A percentile compares a stretch with the other conserved stretches of the same genome.
These are phyloP conservation scores for Drosophila pseudotalamancana DNA, from an alignment of 2,888 invertebrate species.

Conservation along the genomic window DNA sequence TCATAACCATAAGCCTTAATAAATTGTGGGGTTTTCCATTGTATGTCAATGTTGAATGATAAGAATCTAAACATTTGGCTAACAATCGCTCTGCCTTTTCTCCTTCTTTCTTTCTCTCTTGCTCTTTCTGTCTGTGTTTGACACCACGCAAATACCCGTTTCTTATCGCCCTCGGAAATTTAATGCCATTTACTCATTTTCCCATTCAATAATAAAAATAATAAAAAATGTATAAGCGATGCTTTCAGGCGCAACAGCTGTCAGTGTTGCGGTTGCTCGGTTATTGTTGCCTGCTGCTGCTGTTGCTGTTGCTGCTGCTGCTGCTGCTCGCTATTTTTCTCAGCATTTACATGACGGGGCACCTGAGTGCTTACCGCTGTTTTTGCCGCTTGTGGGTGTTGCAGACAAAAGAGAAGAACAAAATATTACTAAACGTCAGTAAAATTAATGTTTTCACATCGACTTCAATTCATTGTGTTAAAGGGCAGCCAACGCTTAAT, in stretches of 20 bases:
- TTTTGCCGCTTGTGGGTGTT: slow-evolving; percentile 13
- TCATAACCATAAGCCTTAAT: slow-evolving; percentile 11
- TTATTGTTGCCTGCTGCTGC: slow-evolving; percentile 11
- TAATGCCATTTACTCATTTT: slow-evolving; percentile 39
- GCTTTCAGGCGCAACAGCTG: slow-evolving; percentile 58
- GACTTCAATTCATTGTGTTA: slow-evolving; percentile 36
- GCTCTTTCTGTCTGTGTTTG: background rate
- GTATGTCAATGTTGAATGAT: slow-evolving; percentile 29
- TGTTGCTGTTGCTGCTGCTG: background rate
- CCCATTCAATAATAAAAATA: slow-evolving; percentile 28
- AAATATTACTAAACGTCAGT: slow-evolving; percentile 41
- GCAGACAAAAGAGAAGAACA: background rate
- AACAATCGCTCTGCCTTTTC: slow-evolving; percentile 5
- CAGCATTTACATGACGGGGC: slow-evolving; percentile 34
- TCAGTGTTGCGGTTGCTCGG: slow-evolving; percentile 36
- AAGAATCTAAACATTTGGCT: slow-evolving; percentile 32
- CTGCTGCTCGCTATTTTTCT: background rate
- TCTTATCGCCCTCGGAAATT: slow-evolving; percentile 28
- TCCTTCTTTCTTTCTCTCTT: background rate
- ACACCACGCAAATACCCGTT: background rate
- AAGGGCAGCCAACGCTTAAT: slow-evolving; percentile 22
- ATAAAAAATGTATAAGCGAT: slow-evolving; percentile 39
- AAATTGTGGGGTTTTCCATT: slow-evolving; percentile 13
- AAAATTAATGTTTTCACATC: slow-evolving; percentile 34
- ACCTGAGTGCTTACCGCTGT: slow-evolving; percentile 35